Evolutionary conservation across 2,797 vertebrate genomes (phyloP).

Genomic region (Hirundo rustica): DNA sequence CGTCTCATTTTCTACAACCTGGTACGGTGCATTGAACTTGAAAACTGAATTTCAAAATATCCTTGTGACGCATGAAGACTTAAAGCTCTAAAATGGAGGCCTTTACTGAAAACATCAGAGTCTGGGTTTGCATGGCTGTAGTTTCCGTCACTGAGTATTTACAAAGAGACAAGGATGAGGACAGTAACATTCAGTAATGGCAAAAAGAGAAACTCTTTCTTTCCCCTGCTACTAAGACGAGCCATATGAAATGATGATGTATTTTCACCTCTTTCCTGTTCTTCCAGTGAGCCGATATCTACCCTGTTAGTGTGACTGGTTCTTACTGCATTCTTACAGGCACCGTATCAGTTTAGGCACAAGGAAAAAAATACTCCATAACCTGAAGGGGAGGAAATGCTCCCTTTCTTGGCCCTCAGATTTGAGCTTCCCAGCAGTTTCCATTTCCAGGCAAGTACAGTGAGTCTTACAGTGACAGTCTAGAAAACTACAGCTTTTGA

Average conservation of each 20-base stretch:
- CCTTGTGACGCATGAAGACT: background rate
- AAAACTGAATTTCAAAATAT: background rate
- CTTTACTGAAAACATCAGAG: background rate
- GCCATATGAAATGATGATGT: background rate
- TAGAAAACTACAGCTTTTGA: background rate
- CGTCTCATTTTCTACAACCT: background rate
- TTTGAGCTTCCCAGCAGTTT: background rate
- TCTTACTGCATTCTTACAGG: background rate
- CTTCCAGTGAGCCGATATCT: background rate
- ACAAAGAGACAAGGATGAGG: background rate
- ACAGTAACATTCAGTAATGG: background rate
- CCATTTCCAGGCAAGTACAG: background rate
- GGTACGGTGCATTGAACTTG: background rate
- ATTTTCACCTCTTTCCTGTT: background rate
- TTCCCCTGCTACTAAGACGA: background rate
- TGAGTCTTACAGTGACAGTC: background rate
- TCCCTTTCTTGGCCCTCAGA: background rate
- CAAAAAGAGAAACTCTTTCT: background rate
- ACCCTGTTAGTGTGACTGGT: background rate
- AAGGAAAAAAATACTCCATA: background rate
- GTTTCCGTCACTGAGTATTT: background rate
- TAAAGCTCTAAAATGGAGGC: background rate
- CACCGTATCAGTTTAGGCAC: accelerated
- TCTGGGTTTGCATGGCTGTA: background rate
- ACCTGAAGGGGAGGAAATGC: background rate